Percentiles rank a stretch among this genome's conserved stretches.
These are phyloP conservation scores for Simalia tracyae DNA, from an alignment of 2,797 vertebrate genomes.

Conservation along the genomic window DNA sequence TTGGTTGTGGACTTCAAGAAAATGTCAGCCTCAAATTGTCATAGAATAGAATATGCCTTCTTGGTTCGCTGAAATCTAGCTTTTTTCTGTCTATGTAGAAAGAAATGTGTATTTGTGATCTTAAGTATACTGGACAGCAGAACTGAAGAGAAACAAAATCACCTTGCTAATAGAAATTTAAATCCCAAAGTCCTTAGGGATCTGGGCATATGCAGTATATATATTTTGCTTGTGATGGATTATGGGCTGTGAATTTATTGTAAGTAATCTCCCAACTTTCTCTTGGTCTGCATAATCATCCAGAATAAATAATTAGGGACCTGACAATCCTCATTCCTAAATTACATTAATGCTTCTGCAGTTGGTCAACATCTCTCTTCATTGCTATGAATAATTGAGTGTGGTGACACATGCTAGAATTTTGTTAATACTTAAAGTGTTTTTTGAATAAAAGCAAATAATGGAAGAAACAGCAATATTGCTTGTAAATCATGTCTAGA, in stretches of 20 bases:
- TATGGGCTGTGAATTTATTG: conserved; percentile 38
- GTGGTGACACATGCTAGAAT: conserved; percentile 38
- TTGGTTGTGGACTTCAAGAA: conserved; percentile 1
- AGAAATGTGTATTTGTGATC: background rate
- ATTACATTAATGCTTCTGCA: conserved; percentile 45
- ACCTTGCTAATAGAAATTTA: background rate
- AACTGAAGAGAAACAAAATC: conserved; percentile 3
- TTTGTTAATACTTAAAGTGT: conserved; percentile 54
- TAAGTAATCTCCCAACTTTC: conserved; percentile 38
- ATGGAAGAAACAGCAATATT: conserved; percentile 26
- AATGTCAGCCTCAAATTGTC: background rate
- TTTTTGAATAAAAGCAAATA: conserved; percentile 49
- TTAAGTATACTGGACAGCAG: background rate
- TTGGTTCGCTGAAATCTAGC: background rate
- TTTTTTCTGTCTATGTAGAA: background rate
- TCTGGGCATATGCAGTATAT: conserved; percentile 19
- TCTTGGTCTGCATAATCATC: conserved; percentile 51
- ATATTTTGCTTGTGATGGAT: conserved; percentile 46
- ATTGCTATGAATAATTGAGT: conserved; percentile 62
- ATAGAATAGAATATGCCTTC: background rate
- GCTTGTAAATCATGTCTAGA: conserved; percentile 25
- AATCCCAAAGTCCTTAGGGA: background rate
- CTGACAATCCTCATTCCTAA: conserved; percentile 29
- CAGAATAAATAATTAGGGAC: conserved; percentile 54
- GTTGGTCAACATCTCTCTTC: conserved; percentile 56